These are phyloP conservation scores for Drosophila guanche DNA, from an alignment of 1,140 invertebrate genomes.

Conservation along the genomic window DNA sequence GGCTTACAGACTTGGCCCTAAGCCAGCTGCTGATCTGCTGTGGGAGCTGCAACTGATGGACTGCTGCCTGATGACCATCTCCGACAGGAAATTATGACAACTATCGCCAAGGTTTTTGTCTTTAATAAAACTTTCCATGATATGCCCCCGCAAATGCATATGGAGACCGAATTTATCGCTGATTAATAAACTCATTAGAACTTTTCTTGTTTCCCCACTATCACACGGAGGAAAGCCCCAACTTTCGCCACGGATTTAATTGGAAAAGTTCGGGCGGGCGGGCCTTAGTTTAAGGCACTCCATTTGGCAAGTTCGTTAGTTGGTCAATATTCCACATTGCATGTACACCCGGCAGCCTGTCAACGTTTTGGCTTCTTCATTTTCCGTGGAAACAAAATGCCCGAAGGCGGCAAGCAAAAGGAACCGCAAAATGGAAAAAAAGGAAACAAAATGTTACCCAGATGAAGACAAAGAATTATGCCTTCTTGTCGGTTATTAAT, in stretches of 20 bases:
- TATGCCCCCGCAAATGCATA: constrained; percentile 14
- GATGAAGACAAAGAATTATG: constrained; percentile 56
- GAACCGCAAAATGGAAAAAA: constrained; percentile 7
- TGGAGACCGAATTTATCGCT: constrained; percentile 56
- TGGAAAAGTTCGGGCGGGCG: constrained; percentile 60
- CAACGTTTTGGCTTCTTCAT: constrained; percentile 32
- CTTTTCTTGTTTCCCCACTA: constrained; percentile 58
- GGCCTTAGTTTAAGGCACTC: constrained; percentile 21
- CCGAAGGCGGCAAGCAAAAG: constrained; percentile 20
- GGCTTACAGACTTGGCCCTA: constrained; percentile 42
- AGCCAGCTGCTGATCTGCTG: constrained; percentile 31
- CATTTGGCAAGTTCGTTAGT: constrained; percentile 18
- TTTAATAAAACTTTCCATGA: constrained; percentile 19
- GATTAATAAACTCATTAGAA: constrained; percentile 80
- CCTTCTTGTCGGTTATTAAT: constrained; percentile 57
- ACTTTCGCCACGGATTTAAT: constrained; percentile 59
- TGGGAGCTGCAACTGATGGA: constrained; percentile 19
- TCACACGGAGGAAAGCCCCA: constrained; percentile 28
- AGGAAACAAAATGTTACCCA: constrained; percentile 24
- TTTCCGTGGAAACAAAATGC: constrained; percentile 27
- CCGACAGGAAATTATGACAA: constrained; percentile 71
- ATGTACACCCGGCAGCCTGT: constrained; percentile 14
- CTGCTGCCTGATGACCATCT: constrained; percentile 9
- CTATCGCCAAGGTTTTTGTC: constrained; percentile 26
- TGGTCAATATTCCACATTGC: constrained; percentile 33